Conservation (phyloP, 2,888 invertebrate genomes). For the Cetonia aurata region DNA sequence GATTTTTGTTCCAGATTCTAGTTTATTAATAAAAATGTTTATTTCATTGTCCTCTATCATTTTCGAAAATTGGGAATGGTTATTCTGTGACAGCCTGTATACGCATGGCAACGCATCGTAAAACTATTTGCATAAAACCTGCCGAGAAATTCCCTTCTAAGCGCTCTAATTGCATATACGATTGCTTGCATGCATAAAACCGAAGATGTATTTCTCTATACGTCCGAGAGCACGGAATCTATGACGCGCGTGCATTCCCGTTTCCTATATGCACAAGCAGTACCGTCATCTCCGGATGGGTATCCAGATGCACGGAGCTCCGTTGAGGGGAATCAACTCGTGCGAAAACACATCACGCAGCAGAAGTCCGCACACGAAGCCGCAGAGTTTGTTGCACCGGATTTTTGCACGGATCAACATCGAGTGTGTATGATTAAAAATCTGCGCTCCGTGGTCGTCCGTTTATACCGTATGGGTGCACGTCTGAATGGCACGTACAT, state of each 20-base stretch:
- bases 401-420: conserved; percentile 26
- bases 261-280: background rate
- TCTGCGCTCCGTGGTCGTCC: background rate
- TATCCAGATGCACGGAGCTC: conserved; percentile 36
- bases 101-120: too few species aligned
- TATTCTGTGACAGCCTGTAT: too few species aligned
- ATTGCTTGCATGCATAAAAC: too few species aligned
- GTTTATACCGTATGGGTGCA: background rate
- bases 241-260: background rate
- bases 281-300: conserved; percentile 5
- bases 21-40: too few species aligned
- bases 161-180: too few species aligned
- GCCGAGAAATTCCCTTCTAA: too few species aligned
- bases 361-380: conserved; percentile 1
- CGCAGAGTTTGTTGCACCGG: conserved; percentile 37
- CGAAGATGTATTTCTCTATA: too few species aligned
- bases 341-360: background rate
- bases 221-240: background rate
- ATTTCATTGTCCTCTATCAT: too few species aligned
- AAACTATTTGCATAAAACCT: too few species aligned
- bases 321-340: conserved; percentile 30
- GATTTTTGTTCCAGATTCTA: too few species aligned
- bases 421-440: conserved; percentile 1
- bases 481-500: too few species aligned
- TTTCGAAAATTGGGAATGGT: too few species aligned